Evolutionary conservation across 2,113 vertebrate species (phyloP).

Genomic region (Kryptolebias marmoratus): DNA sequence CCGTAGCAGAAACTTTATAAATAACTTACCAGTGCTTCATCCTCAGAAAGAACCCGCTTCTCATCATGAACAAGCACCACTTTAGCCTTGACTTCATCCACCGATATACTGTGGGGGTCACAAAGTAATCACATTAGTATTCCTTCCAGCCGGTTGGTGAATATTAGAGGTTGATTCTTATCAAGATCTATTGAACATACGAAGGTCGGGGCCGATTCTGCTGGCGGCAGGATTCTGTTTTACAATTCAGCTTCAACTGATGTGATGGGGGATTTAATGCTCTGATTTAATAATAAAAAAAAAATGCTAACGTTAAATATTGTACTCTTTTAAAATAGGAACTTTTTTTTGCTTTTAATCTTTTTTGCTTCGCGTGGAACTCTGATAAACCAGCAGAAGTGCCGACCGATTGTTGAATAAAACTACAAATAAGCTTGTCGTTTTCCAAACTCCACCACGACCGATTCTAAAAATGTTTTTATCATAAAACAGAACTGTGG

Average conservation of each 20-base stretch:
- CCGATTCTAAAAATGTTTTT: no score
- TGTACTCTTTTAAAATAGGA: neutral
- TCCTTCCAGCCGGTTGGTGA: neutral
- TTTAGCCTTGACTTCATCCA: conserved; percentile 71
- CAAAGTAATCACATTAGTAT: conserved; percentile 16
- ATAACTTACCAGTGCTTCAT: conserved; percentile 69
- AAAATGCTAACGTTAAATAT: neutral
- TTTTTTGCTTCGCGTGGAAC: neutral
- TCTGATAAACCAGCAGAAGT: neutral
- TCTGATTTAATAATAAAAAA: neutral
- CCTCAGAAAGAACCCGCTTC: conserved; percentile 55
- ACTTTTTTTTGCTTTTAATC: no score
- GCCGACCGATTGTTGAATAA: neutral
- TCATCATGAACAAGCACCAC: conserved; percentile 55
- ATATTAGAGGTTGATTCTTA: conserved; percentile 7
- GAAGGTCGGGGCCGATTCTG: neutral
- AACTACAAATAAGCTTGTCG: neutral
- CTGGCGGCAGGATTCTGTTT: neutral
- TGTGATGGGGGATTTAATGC: neutral
- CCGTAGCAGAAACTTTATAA: conserved; percentile 6
- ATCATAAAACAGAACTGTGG: no score
- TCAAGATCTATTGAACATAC: neutral
- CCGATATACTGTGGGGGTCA: conserved; percentile 47
- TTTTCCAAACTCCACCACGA: no score
- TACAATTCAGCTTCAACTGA: neutral